phyloP scores from a whole-genome alignment of 2,888 invertebrate genomes.

The Pediacus dermestoides region DNA sequence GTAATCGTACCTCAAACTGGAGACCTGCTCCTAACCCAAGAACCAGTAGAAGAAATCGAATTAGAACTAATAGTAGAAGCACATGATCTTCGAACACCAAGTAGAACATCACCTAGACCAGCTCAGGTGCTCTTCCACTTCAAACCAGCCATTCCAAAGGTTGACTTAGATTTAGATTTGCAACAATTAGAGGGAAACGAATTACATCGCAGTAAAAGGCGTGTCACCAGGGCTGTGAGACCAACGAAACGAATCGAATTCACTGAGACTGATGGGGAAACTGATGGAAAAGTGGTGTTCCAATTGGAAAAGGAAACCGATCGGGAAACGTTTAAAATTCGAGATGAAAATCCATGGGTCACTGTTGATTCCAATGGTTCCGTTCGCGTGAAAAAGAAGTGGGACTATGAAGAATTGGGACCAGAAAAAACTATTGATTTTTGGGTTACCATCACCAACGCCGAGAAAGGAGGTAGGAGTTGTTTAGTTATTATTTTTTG shows the following conservation, averaged over 20 bases:
- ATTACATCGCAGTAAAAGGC: slow-evolving; percentile 67
- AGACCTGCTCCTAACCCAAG: slow-evolving; percentile 77
- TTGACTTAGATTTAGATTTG: slow-evolving; percentile 57
- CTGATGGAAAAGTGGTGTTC: slow-evolving; percentile 83
- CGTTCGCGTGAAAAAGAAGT: slow-evolving; percentile 91
- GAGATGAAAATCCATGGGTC: slow-evolving; percentile 93
- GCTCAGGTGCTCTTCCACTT: slow-evolving; percentile 78
- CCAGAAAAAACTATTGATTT: slow-evolving; percentile 94
- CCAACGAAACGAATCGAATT: slow-evolving; percentile 93
- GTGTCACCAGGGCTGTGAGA: slow-evolving; percentile 85
- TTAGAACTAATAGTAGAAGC: slow-evolving; percentile 73
- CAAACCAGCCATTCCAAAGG: slow-evolving; percentile 54
- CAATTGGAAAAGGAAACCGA: slow-evolving; percentile 89
- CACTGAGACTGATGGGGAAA: slow-evolving; percentile 85
- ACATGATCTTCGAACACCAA: slow-evolving; percentile 76
- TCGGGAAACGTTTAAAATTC: slow-evolving; percentile 87
- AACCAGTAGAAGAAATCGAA: slow-evolving; percentile 61
- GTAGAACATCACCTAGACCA: slow-evolving; percentile 64
- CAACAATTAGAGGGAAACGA: slow-evolving; percentile 49
- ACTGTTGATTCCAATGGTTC: slow-evolving; percentile 88
- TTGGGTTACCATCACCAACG: slow-evolving; percentile 91
- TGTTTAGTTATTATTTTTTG: slow-evolving; percentile 9
- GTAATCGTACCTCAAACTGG: slow-evolving; percentile 87
- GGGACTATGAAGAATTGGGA: slow-evolving; percentile 93
- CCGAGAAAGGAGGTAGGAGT: slow-evolving; percentile 83